Evolutionary conservation across 2,888 invertebrate genomes (phyloP).

Genomic region (Drosophila lutescens): DNA sequence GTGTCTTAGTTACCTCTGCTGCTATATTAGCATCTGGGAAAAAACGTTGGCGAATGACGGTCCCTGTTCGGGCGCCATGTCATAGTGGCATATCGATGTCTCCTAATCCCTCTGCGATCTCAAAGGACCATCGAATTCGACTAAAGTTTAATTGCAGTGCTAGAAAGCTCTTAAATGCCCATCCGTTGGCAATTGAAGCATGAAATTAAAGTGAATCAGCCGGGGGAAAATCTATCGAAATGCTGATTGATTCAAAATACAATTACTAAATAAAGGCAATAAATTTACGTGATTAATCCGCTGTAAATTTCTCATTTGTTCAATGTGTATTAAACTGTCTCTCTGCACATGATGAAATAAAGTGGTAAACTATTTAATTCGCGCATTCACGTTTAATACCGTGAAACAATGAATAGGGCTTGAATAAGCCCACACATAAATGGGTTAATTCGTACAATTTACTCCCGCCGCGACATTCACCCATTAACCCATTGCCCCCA

Average conservation of each 20-base stretch:
- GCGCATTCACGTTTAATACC: neutral
- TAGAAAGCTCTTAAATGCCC: neutral
- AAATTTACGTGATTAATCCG: slow-evolving; percentile 4
- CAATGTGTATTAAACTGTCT: neutral
- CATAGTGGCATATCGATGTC: neutral
- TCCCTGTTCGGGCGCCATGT: neutral
- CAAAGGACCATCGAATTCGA: neutral
- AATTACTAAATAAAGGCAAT: slow-evolving; percentile 4
- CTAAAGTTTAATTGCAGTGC: neutral
- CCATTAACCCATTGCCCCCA: slow-evolving; percentile 16
- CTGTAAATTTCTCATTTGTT: slow-evolving; percentile 4
- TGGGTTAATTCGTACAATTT: slow-evolving; percentile 32
- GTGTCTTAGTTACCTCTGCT: neutral
- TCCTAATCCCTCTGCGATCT: neutral
- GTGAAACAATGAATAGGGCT: slow-evolving; percentile 5
- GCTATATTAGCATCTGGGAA: neutral
- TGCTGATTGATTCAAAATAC: slow-evolving; percentile 1
- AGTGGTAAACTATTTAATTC: neutral
- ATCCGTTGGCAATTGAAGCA: neutral
- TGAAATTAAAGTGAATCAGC: slow-evolving; percentile 7
- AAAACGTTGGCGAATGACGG: neutral
- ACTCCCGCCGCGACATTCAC: slow-evolving; percentile 27
- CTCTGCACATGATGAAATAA: neutral
- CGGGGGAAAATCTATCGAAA: neutral
- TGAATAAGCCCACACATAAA: slow-evolving; percentile 11